These are phyloP conservation scores for Drosophila trapezifrons DNA, from an alignment of 1,140 invertebrate genomes.

Conservation along the genomic window DNA sequence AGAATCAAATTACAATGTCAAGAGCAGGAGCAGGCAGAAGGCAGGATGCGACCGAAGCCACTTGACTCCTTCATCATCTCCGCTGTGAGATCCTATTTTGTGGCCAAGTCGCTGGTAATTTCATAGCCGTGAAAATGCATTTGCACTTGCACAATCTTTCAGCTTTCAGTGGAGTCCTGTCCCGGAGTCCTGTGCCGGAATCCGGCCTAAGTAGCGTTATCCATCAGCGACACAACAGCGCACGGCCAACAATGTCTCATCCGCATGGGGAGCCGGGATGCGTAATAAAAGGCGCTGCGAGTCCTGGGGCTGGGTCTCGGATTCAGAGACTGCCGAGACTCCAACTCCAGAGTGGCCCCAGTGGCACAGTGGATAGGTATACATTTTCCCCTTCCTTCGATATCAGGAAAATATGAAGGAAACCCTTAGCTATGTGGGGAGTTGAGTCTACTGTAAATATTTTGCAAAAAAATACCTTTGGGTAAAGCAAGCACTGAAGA, in stretches of 20 bases:
- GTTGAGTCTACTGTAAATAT: background rate
- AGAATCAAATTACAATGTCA: constrained; percentile 74
- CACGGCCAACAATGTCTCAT: constrained; percentile 66
- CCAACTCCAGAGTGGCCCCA: background rate
- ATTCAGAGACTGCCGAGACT: background rate
- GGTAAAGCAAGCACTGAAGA: background rate
- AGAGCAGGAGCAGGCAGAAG: constrained; percentile 9
- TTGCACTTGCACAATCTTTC: constrained; percentile 69
- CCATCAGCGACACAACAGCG: constrained; percentile 62
- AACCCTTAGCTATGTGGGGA: too few relatives aligned
- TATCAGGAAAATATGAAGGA: background rate
- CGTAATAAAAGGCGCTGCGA: constrained; percentile 63
- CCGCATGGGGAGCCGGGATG: constrained; percentile 42
- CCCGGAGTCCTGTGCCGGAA: constrained; percentile 1
- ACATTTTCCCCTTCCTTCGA: background rate
- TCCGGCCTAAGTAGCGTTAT: constrained; percentile 70
- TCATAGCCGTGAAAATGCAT: constrained; percentile 69
- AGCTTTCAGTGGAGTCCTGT: too few relatives aligned
- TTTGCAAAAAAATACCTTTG: background rate
- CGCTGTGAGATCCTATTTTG: constrained; percentile 15
- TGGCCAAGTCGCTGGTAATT: constrained; percentile 55
- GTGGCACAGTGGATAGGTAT: constrained; percentile 44
- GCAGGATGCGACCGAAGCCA: constrained; percentile 2
- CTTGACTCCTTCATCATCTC: constrained; percentile 29
- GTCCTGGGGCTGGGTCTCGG: background rate